Evolutionary conservation across 2,113 vertebrate genomes (phyloP), one percentile per base, ranked within the genome.

Genomic region (Ptilonorhynchus violaceus): DNA sequence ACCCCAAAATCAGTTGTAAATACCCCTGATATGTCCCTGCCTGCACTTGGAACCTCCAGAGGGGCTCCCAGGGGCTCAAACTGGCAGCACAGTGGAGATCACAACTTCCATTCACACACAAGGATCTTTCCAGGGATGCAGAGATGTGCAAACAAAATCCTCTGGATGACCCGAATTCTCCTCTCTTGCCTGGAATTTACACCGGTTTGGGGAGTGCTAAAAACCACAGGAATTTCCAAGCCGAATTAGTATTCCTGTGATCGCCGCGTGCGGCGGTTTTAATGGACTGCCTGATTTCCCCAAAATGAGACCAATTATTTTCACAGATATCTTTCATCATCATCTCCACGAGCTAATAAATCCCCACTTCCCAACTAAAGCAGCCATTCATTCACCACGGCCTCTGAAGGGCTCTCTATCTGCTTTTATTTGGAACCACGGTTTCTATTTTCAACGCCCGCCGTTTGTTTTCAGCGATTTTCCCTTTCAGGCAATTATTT

Each of bases 271-370:
- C 52, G 49, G 25, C 42, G 53, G 3, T 92, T 91, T 85, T 93
- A 94, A 96, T 85, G 42, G 77, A 22, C 73, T 93, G 56, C 35
- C 77, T 88, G 89, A 78, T 92, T 96, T 88, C 17, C 52, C 49
- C 55, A 63, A 91, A 94, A 91, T 15, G 39, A 93, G 68, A 55
- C 39, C 86, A 96, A 92, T 97, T 96, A 96, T 94, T 96, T 94
- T 46, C 85, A 53, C 88, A 69, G 42, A n/a, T 91, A 89, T 52
- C 62, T 78, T 81, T 70, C 74, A 77, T 84, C 75, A 75, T 60
- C 33, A 90, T 93, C 86, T 60, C 86, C 63, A 47, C 66, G 33
- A 89, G 52, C 47, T 93, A 82, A 95, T 92, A 95, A 96, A 93
- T 90, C 74, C 62, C 84, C 52, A 3, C 46, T 78, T 94, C 63